Evolutionary conservation across 53 echinoderm and acorn worm genomes (phyloP).

Genomic region (Arbacia lixula): DNA sequence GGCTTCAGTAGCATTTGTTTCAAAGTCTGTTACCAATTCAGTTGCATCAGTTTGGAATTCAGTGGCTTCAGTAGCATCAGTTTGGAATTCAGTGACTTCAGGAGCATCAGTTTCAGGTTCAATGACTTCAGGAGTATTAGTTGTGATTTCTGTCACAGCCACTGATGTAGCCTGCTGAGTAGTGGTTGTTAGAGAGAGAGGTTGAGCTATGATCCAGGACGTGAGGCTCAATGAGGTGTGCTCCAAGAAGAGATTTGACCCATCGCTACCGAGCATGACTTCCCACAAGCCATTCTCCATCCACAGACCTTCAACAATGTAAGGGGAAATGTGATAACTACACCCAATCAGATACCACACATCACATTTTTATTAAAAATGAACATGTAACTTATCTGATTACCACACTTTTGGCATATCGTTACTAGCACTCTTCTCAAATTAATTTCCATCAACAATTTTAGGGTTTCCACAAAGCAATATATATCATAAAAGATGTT

Average conservation of each 20-base stretch:
- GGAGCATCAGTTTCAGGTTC: neutral
- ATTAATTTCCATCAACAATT: too few species aligned
- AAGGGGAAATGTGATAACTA: too few species aligned
- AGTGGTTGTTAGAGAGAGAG: too few species aligned
- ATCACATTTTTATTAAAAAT: too few species aligned
- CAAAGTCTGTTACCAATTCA: neutral
- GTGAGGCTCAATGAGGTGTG: neutral
- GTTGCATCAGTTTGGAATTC: neutral
- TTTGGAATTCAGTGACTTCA: neutral
- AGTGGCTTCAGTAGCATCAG: neutral
- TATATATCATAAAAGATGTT: too few species aligned
- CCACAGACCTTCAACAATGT: neutral
- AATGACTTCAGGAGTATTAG: neutral
- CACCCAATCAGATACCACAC: too few species aligned
- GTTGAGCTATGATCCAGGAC: slow-evolving; percentile 6
- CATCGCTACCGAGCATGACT: neutral
- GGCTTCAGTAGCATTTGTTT: neutral
- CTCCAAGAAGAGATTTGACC: neutral
- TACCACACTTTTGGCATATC: too few species aligned
- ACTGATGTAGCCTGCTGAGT: neutral
- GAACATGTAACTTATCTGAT: too few species aligned
- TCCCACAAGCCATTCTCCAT: slow-evolving; percentile 6
- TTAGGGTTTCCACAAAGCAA: too few species aligned
- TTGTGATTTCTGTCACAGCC: neutral
- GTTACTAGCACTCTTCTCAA: too few species aligned